Base-by-base conservation (phyloP, 2,888 invertebrate species). In the Acleris emargana region DNA sequence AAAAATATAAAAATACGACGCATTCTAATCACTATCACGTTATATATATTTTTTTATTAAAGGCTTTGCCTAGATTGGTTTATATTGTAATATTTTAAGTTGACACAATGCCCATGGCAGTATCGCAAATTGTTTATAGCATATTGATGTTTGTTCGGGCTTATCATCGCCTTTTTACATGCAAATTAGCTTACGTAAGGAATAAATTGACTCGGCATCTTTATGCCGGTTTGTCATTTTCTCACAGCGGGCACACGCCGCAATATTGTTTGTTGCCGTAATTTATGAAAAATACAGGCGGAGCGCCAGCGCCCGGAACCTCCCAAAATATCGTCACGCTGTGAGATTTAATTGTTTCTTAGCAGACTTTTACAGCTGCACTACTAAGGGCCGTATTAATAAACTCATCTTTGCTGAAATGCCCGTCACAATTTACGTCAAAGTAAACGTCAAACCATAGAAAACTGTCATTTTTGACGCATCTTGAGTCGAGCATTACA, bases 111-210 rank as follows among this genome's bases (percentile, higher is more conserved):
- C 71, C 66, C 57, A 66, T 72, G 76, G 74, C 72, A 70, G 69
- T 69, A 70, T 69, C 62, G 67, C 72, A 71, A 69, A 70, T 72
- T 75, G 73, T 77, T 77, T 75, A 76, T 69, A 28, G 68, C 75
- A 77, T 76, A 79, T 83, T 76, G 80, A 83, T 83, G 77, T 70
- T 69, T 64, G 67, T 71, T 64, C 69, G 72, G 76, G 73, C 72
- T 75, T 79, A 81, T 77, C 75, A 81, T 75, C 72, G 77, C 70
- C 80, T 81, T 82, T 84, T 81, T 78, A 77, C 76, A 85, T 86
- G 86, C 81, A 86, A 87, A 86, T 86, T 77, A 76, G 72, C 64
- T 69, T 69, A 74, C 72, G 70, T 69, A 72, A 69, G 68, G 71
- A 71, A 72, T 76, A 74, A 69, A 76, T 71, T 72, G 70, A 72